These are phyloP conservation scores for Meta bourneti DNA, from an alignment of 2,888 invertebrate species.

Conservation along the genomic window DNA sequence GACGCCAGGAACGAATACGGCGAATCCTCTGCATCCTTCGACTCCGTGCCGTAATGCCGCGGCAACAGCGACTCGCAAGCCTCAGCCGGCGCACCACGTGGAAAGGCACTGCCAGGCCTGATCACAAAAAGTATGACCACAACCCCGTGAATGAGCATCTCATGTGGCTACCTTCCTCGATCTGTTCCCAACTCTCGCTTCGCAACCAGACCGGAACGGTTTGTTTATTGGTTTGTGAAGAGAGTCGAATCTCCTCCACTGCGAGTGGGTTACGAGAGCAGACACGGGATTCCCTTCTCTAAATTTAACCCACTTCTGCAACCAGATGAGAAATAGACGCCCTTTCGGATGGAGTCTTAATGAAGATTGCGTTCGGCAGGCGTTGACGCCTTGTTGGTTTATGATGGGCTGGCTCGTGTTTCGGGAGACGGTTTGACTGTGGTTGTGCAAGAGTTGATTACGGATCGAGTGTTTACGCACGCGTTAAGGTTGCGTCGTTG, in stretches of 20 bases:
- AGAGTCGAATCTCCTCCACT: not conserved
- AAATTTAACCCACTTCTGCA: conserved; percentile 57
- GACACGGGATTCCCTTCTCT: conserved; percentile 22
- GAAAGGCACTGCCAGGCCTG: conserved; percentile 65
- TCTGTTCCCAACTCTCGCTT: conserved; percentile 37
- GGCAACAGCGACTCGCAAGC: conserved; percentile 77
- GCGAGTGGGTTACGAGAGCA: conserved; percentile 72
- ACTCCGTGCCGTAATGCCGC: conserved; percentile 76
- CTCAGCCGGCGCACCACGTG: conserved; percentile 77
- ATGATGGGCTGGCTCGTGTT: not conserved
- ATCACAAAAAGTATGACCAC: conserved; percentile 21
- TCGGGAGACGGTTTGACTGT: not conserved
- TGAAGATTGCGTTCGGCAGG: not conserved
- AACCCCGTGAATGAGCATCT: conserved; percentile 46
- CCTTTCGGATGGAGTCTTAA: conserved; percentile 1
- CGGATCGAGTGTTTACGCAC: no score
- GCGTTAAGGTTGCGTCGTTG: no score
- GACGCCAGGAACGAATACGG: conserved; percentile 76
- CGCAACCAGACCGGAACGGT: conserved; percentile 64
- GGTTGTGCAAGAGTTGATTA: not conserved
- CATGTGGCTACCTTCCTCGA: not conserved
- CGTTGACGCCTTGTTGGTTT: not conserved
- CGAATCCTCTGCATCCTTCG: conserved; percentile 61
- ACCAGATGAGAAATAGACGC: conserved; percentile 27
- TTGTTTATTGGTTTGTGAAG: not conserved